Evolutionary conservation across 2,113 vertebrate species (phyloP).

Genomic region (Callipepla squamata): DNA sequence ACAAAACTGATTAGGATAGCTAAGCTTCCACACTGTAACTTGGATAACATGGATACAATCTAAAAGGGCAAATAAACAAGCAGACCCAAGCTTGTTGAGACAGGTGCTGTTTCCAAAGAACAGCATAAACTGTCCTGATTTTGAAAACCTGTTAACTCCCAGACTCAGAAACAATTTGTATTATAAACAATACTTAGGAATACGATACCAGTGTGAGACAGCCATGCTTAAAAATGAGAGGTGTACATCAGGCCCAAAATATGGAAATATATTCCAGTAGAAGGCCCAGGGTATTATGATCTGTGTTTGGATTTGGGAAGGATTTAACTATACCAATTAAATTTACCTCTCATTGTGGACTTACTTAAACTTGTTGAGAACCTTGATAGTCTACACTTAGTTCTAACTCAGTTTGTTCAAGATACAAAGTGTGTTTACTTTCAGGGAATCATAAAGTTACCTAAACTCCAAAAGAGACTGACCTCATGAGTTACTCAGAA

Average conservation of each 20-base stretch:
- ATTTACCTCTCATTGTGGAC: neutral
- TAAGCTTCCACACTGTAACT: conserved; percentile 30
- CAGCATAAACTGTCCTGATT: neutral
- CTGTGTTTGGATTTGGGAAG: neutral
- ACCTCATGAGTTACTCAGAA: neutral
- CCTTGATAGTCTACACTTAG: neutral
- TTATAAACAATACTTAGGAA: neutral
- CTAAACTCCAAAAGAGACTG: neutral
- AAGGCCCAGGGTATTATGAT: neutral
- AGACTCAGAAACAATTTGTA: neutral
- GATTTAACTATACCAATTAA: neutral
- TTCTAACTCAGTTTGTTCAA: neutral
- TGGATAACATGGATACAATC: neutral
- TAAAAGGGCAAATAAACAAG: conserved; percentile 21
- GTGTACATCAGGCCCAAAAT: neutral
- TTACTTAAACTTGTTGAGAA: conserved; percentile 5
- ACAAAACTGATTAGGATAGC: neutral
- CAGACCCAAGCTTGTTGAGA: neutral
- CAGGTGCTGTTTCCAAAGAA: neutral
- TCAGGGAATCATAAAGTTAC: neutral
- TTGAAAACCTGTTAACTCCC: neutral
- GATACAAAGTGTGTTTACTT: neutral
- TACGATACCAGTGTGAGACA: rapidly evolving
- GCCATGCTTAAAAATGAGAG: neutral
- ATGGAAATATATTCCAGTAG: neutral